Conservation (phyloP, 2,797 vertebrate species). For the Falco concolor region DNA sequence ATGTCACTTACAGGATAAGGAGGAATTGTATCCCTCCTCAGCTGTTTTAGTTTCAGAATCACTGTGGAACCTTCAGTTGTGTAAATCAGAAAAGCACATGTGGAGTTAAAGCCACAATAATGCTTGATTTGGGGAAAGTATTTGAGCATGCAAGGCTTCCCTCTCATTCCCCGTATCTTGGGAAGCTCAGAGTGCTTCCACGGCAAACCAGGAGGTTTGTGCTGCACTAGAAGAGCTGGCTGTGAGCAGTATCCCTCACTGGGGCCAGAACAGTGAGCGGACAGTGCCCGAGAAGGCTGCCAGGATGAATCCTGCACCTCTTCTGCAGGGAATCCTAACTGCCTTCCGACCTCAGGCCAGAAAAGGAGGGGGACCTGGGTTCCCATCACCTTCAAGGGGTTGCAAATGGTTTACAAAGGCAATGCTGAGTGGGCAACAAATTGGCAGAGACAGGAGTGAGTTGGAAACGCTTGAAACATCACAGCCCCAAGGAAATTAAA, state of each 20-base stretch:
- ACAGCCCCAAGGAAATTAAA: not conserved
- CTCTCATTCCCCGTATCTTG: not conserved
- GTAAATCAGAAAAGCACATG: not conserved
- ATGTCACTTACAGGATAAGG: not conserved
- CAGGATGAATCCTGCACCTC: not conserved
- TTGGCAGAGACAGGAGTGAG: not conserved
- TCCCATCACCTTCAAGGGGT: not conserved
- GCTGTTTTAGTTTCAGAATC: not conserved
- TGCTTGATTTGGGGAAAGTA: not conserved
- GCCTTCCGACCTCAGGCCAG: not conserved
- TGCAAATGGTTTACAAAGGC: not conserved
- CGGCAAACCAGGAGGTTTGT: not conserved
- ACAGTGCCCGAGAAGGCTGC: not conserved
- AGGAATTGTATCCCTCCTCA: not conserved
- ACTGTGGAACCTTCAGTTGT: not conserved
- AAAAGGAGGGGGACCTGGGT: not conserved
- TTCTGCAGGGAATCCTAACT: not conserved
- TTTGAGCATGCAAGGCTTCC: not conserved
- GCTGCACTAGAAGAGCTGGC: not conserved
- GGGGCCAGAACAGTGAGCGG: not conserved
- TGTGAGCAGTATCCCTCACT: not conserved
- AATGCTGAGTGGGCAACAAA: not conserved
- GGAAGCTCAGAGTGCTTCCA: not conserved
- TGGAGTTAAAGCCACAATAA: not conserved
- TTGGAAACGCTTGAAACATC: not conserved